Percentiles rank a stretch among this genome's conserved stretches.
phyloP scores from a whole-genome alignment of 64 coral and sea anemone genomes.

The Cladopsammia gracilis region DNA sequence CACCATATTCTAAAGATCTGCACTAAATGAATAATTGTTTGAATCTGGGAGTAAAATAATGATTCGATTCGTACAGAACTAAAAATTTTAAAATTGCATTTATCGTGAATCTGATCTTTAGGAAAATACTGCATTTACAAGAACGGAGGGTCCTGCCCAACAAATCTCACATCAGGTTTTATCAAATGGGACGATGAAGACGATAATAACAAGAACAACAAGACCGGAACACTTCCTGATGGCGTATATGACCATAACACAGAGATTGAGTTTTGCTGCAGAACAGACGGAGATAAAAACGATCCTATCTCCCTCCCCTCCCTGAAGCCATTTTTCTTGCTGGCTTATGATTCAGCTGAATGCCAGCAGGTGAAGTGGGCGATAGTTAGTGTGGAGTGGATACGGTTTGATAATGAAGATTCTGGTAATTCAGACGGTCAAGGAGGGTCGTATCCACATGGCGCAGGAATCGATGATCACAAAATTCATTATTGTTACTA shows the following conservation, averaged over 20 bases:
- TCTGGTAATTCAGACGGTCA: neutral
- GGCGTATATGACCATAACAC: conserved; percentile 33
- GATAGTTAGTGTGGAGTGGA: conserved; percentile 18
- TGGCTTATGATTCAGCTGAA: conserved; percentile 1
- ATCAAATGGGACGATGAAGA: conserved; percentile 68
- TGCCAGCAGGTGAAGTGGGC: conserved; percentile 60
- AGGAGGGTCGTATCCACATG: neutral
- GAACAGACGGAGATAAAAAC: conserved; percentile 27
- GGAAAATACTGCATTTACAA: conserved; percentile 78
- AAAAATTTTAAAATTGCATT: too few relatives aligned
- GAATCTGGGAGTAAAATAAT: too few relatives aligned
- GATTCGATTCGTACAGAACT: too few relatives aligned
- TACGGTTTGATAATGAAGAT: conserved; percentile 35
- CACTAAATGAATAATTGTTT: too few relatives aligned
- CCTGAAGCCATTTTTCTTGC: conserved; percentile 18
- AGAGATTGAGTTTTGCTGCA: conserved; percentile 46
- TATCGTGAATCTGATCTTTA: neutral
- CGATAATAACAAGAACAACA: neutral
- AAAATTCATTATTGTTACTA: conserved; percentile 49
- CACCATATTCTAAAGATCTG: too few relatives aligned
- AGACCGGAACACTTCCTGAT: conserved; percentile 21
- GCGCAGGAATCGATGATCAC: neutral
- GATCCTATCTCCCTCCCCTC: conserved; percentile 31
- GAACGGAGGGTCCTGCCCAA: neutral
- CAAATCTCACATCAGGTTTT: neutral